Evolutionary conservation across 2,888 invertebrate genomes (phyloP).

Genomic region (Philereme transversata): DNA sequence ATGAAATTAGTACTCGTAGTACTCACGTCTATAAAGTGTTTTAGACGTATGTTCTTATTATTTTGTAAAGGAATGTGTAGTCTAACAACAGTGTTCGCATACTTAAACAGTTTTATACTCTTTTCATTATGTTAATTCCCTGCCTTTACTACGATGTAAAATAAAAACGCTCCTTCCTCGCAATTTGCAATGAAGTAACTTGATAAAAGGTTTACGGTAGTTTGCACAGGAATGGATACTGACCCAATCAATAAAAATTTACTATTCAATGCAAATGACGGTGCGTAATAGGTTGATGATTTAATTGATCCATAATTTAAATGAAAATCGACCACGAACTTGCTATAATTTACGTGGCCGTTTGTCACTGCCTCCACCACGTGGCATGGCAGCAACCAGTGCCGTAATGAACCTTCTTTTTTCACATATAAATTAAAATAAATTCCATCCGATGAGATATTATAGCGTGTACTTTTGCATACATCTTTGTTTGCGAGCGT

Average conservation of each 20-base stretch:
- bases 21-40: no score
- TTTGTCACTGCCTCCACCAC: conserved; percentile 13
- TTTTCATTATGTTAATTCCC: conserved; percentile 2
- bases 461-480: conserved; percentile 24
- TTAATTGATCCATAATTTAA: conserved; percentile 13
- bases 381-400: neutral
- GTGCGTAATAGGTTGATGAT: conserved; percentile 35
- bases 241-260: conserved; percentile 25
- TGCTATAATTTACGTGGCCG: conserved; percentile 13
- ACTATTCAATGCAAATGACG: conserved; percentile 40
- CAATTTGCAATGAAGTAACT: neutral
- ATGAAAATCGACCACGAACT: neutral
- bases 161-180: neutral
- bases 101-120: no score
- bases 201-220: conserved; percentile 3
- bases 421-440: conserved; percentile 16
- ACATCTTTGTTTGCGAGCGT: conserved; percentile 24
- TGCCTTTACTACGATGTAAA: neutral
- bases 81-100: no score
- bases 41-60: no score
- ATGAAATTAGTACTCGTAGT: no score
- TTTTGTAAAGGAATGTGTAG: no score
- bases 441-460: conserved; percentile 17
- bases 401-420: conserved; percentile 7
- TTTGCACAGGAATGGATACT: conserved; percentile 4